A percentile compares a stretch with the other conserved stretches of the same genome.
Evolutionary conservation across 2,113 vertebrate genomes (phyloP).

Genomic region (Tetrax tetrax): DNA sequence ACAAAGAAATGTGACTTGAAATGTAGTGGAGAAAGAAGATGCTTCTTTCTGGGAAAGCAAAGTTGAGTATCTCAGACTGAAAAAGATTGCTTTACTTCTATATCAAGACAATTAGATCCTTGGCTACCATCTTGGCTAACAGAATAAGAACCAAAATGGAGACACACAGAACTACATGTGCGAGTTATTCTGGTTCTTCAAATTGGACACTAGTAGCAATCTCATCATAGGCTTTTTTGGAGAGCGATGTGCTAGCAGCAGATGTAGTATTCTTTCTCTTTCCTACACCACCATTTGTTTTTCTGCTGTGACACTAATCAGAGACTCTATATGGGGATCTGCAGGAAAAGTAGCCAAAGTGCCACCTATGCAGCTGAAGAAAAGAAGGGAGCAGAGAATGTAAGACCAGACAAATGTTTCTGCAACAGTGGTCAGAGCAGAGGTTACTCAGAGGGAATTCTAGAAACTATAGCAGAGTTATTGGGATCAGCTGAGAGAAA

Average conservation of each 20-base stretch:
- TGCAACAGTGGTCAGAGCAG: not conserved
- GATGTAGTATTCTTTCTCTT: not conserved
- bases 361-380: not conserved
- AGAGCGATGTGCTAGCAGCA: not conserved
- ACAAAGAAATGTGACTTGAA: not conserved
- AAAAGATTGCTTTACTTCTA: not conserved
- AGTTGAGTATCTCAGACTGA: not conserved
- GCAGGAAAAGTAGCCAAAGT: not conserved
- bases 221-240: not conserved
- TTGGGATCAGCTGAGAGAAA: not conserved
- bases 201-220: not conserved
- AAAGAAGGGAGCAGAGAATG: not conserved
- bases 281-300: not conserved
- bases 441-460: not conserved
- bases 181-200: not conserved
- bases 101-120: not conserved
- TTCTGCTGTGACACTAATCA: not conserved
- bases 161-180: accelerated
- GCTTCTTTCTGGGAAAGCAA: not conserved
- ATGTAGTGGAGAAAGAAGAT: not conserved
- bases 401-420: not conserved
- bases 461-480: not conserved
- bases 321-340: not conserved
- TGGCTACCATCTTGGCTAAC: not conserved
- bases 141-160: not conserved